These are phyloP conservation scores for Subacronicta megacephala DNA, from an alignment of 2,888 invertebrate genomes.

Conservation along the genomic window DNA sequence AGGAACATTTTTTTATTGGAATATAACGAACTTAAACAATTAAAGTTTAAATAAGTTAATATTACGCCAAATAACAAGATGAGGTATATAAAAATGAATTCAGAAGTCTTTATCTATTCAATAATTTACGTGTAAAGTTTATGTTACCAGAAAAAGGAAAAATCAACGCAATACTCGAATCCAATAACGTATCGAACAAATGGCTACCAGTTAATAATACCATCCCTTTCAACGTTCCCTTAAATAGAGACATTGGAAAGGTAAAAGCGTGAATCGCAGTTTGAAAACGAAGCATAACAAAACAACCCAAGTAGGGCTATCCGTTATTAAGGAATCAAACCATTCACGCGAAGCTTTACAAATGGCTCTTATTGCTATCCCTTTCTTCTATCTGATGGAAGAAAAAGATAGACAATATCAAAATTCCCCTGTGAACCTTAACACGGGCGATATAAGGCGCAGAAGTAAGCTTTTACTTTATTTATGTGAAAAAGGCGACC, in stretches of 20 bases:
- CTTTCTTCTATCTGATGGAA: conserved; percentile 63
- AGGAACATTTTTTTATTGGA: too few relatives aligned
- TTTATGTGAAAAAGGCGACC: conserved; percentile 77
- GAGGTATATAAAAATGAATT: too few relatives aligned
- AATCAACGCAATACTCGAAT: neutral
- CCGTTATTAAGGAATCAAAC: conserved; percentile 69
- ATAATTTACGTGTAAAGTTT: neutral
- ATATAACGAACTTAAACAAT: too few relatives aligned
- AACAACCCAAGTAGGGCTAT: conserved; percentile 61
- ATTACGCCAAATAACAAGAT: too few relatives aligned
- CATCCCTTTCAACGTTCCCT: conserved; percentile 14
- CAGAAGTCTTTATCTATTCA: neutral
- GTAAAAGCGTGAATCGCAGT: conserved; percentile 29
- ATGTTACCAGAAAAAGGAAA: neutral
- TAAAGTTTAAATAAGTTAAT: too few relatives aligned
- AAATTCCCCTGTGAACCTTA: conserved; percentile 74
- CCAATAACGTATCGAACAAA: conserved; percentile 8
- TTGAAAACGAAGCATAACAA: conserved; percentile 51
- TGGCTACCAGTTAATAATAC: conserved; percentile 7
- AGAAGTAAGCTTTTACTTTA: conserved; percentile 71
- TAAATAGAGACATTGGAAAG: conserved; percentile 32
- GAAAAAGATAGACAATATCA: conserved; percentile 61
- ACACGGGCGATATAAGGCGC: conserved; percentile 69
- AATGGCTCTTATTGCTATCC: conserved; percentile 71
- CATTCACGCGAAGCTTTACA: conserved; percentile 65